A percentile compares a stretch with the other conserved stretches of the same genome.
Evolutionary conservation across 1,140 invertebrate genomes (phyloP).

Genomic region (Pararge aegeria): DNA sequence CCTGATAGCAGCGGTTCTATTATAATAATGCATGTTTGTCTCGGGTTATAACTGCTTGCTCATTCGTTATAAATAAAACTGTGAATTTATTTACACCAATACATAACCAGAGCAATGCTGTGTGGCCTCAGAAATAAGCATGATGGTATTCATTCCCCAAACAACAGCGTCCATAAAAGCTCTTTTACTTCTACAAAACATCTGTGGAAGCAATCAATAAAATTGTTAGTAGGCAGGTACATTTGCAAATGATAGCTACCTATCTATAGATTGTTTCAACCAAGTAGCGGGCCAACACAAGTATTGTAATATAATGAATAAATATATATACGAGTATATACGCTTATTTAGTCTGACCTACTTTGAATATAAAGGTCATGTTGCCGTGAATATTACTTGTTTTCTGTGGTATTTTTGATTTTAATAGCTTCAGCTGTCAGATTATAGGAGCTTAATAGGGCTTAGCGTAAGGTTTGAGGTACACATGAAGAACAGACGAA

Average conservation of each 20-base stretch:
- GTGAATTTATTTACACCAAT: no score
- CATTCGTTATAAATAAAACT: no score
- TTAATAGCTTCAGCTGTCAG: constrained; percentile 44
- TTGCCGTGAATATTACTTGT: constrained; percentile 9
- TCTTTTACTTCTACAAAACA: no score
- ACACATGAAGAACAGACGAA: constrained; percentile 23
- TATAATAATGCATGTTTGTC: no score
- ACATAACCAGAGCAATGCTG: no score
- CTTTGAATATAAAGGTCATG: constrained; percentile 17
- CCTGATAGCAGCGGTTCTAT: no score
- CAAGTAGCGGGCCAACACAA: not conserved
- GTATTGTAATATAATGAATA: not conserved
- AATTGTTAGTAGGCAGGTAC: no score
- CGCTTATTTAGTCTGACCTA: constrained; percentile 12
- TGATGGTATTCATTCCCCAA: no score
- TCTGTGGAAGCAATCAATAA: no score
- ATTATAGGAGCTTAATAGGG: constrained; percentile 38
- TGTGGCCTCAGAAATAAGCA: no score
- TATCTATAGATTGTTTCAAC: not conserved
- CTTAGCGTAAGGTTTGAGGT: constrained; percentile 30
- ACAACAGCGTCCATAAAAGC: no score
- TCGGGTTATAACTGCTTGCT: no score
- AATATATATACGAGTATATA: constrained; percentile 5
- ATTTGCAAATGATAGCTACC: not conserved
- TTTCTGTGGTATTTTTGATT: constrained; percentile 27